These are phyloP conservation scores for Prosopocoilus inquinatus DNA, from an alignment of 2,888 invertebrate genomes.

Conservation along the genomic window DNA sequence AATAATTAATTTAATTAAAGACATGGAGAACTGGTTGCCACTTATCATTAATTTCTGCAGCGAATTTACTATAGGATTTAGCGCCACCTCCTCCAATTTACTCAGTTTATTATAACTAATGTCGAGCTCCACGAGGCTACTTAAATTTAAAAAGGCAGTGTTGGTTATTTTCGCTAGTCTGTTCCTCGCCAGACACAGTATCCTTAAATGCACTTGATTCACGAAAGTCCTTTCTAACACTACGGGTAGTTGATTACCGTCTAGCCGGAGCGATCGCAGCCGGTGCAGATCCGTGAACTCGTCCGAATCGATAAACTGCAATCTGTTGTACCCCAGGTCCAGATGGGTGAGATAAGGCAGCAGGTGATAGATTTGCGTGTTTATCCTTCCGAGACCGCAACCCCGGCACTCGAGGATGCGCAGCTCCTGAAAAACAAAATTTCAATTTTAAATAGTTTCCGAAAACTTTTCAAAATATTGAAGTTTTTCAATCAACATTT, in stretches of 20 bases:
- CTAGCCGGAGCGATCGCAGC: constrained; percentile 63
- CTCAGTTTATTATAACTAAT: constrained; percentile 75
- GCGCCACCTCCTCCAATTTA: constrained; percentile 61
- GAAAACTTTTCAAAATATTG: too few relatives aligned
- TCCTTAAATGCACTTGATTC: constrained; percentile 54
- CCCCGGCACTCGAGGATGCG: constrained; percentile 69
- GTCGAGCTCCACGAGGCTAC: constrained; percentile 67
- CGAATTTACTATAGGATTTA: constrained; percentile 61
- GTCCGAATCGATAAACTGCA: constrained; percentile 71
- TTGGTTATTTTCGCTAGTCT: constrained; percentile 72
- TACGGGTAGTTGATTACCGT: constrained; percentile 76
- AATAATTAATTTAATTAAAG: constrained; percentile 58
- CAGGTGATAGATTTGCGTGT: constrained; percentile 76
- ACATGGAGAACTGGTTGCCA: constrained; percentile 62
- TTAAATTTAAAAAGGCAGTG: constrained; percentile 70
- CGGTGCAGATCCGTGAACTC: constrained; percentile 70
- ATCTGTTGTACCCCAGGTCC: constrained; percentile 74
- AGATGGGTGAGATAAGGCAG: constrained; percentile 69
- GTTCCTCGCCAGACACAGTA: constrained; percentile 66
- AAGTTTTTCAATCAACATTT: too few relatives aligned
- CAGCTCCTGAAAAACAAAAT: constrained; percentile 60
- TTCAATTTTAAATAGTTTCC: too few relatives aligned
- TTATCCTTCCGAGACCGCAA: constrained; percentile 71
- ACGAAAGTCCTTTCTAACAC: constrained; percentile 71
- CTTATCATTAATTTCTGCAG: constrained; percentile 67